A percentile compares a stretch with the other conserved stretches of the same genome.
These are phyloP conservation scores for Cebus imitator DNA, from an alignment of 2,113 vertebrate species.

Conservation along the genomic window DNA sequence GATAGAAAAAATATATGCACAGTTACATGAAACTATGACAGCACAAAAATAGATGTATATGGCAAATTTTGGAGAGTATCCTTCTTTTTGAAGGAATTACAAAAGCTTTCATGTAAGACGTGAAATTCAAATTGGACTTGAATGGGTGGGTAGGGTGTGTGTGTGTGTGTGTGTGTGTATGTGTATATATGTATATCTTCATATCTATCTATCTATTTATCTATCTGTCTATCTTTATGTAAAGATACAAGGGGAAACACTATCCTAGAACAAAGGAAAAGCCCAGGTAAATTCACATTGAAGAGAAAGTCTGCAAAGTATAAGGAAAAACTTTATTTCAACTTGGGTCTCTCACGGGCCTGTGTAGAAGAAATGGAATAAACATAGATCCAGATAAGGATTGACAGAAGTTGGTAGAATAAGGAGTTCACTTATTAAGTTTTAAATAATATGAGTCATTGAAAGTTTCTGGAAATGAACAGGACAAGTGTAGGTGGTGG, in stretches of 20 bases:
- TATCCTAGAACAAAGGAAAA: neutral
- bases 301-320: neutral
- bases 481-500: neutral
- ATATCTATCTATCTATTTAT: too few species aligned
- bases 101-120: neutral
- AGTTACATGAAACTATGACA: neutral
- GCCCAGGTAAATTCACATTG: neutral
- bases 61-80: neutral
- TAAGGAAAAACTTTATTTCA: neutral
- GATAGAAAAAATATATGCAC: neutral
- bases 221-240: too few species aligned
- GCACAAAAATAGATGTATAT: neutral
- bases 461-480: neutral
- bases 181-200: too few species aligned
- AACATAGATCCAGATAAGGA: neutral
- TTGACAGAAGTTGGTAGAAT: too few species aligned
- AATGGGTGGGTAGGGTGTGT: neutral
- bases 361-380: neutral
- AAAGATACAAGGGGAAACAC: neutral
- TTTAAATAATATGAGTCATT: neutral
- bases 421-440: neutral
- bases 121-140: neutral
- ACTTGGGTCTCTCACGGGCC: neutral
- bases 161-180: too few species aligned
- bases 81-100: neutral